Evolutionary conservation across 2,888 invertebrate species (phyloP), one percentile per base, ranked within the genome.

Genomic region (Mactromeris polynyma): DNA sequence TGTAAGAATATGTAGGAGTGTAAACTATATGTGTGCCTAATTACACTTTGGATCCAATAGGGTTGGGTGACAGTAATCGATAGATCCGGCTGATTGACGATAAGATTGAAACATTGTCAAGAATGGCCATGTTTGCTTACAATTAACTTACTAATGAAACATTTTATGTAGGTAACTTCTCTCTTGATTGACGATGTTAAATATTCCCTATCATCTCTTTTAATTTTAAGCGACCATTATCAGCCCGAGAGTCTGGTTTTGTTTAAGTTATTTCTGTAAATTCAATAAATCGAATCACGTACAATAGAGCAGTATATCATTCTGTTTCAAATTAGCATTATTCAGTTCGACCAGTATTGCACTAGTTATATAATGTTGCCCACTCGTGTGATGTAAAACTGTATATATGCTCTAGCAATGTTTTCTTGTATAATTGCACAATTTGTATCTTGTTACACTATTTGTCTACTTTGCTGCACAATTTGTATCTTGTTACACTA

Each of bases 1-100:
- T 33, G 19, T 73, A 33, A 73, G 33, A 36, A 33, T 73, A 73
- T 19, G 73, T 33, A 73, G 73, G 73, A 73, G 73, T 73, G 73
- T 26, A 36, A 36, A 33, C 3, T 73, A 33, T 31, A 36, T 73
- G 36, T 14, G 36, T 36, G 31, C 33, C 36, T 73, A 73, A 73
- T 73, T 73, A 36, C 33, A 26, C 19, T 33, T 73, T 36, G 31
- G 36, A 73, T 36, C 33, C 73, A 36, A 73, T 73, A 36, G 21
- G 73, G n/a, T n/a, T 33, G 2, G n/a, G 36, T 73, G 36, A 36
- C 36, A 33, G 19, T 14, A 73, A 73, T 73, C 73, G 21, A 73
- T 73, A 36, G 36, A 4, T 1, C n/a, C n/a, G 33, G 73, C 7
- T 11, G 73, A 73, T 33, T 36, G 19, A 1, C 9, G 73, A 36